A percentile compares a stretch with the other conserved stretches of the same genome.
These are phyloP conservation scores for Labrus mixtus DNA, from an alignment of 2,113 vertebrate genomes.

Conservation along the genomic window DNA sequence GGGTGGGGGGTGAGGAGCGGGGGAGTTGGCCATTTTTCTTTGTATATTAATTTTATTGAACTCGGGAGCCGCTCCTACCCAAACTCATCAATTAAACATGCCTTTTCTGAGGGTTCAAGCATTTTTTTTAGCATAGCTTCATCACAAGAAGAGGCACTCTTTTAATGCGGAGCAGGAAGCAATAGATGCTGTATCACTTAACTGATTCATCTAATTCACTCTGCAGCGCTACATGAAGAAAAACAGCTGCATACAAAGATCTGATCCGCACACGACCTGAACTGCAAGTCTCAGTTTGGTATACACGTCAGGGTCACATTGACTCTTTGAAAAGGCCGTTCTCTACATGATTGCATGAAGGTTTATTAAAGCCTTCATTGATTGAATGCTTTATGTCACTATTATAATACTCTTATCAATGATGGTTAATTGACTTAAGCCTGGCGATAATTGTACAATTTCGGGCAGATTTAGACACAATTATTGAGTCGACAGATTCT, in stretches of 20 bases:
- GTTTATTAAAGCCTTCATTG: too few relatives aligned
- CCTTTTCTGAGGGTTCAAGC: slow-evolving; percentile 15
- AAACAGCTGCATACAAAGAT: background rate
- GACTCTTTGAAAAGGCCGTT: background rate
- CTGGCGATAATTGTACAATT: too few relatives aligned
- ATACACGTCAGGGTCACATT: slow-evolving; percentile 8
- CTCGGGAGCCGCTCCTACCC: slow-evolving; percentile 40
- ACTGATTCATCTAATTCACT: slow-evolving; percentile 30
- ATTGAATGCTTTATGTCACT: too few relatives aligned
- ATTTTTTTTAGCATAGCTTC: slow-evolving; percentile 14
- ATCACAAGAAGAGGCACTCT: slow-evolving; percentile 10
- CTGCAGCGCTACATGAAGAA: slow-evolving; percentile 16
- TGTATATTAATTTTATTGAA: slow-evolving; percentile 61
- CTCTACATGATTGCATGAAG: too few relatives aligned
- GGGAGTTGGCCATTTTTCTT: slow-evolving; percentile 51
- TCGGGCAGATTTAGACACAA: too few relatives aligned
- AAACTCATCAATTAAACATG: slow-evolving; percentile 72
- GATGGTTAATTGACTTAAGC: too few relatives aligned
- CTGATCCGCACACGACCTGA: background rate
- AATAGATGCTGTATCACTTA: slow-evolving; percentile 17
- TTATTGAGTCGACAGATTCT: too few relatives aligned
- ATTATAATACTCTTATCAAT: too few relatives aligned
- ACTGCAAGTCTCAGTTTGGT: background rate
- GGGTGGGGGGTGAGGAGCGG: too few relatives aligned
- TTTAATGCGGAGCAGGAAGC: slow-evolving; percentile 31